Conservation (phyloP, 2,888 invertebrate species). For the Hofmannophila pseudospretella region DNA sequence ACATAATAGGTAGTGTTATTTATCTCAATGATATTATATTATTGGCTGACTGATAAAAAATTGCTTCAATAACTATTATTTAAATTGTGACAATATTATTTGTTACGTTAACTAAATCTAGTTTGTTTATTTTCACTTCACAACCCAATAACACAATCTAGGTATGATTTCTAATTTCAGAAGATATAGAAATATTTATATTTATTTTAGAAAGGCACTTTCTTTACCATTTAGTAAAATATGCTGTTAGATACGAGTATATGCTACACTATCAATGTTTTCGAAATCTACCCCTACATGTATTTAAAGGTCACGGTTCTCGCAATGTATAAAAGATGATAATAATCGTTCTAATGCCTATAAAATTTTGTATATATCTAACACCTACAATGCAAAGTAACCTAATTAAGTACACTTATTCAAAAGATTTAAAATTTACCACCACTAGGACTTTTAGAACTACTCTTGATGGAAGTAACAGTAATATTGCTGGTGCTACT, state of each 20-base stretch:
- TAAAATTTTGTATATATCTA: no score
- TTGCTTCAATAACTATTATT: constrained; percentile 8
- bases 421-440: constrained; percentile 43
- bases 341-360: no score
- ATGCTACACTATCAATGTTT: no score
- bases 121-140: constrained; percentile 37
- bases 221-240: constrained; percentile 7
- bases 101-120: constrained; percentile 18
- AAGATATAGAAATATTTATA: constrained; percentile 5
- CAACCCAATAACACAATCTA: constrained; percentile 43
- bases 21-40: no score
- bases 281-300: no score
- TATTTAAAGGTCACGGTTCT: no score
- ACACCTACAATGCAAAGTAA: no score
- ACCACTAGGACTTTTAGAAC: constrained; percentile 75
- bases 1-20: no score
- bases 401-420: no score
- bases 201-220: constrained; percentile 26
- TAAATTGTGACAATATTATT: constrained; percentile 41
- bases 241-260: no score
- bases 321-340: no score
- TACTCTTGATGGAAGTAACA: constrained; percentile 80
- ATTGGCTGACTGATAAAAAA: no score
- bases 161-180: constrained; percentile 11
- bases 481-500: constrained; percentile 70